Evolutionary conservation across 2,113 vertebrate genomes (phyloP).

Genomic region (Himantopus leucocephalus): DNA sequence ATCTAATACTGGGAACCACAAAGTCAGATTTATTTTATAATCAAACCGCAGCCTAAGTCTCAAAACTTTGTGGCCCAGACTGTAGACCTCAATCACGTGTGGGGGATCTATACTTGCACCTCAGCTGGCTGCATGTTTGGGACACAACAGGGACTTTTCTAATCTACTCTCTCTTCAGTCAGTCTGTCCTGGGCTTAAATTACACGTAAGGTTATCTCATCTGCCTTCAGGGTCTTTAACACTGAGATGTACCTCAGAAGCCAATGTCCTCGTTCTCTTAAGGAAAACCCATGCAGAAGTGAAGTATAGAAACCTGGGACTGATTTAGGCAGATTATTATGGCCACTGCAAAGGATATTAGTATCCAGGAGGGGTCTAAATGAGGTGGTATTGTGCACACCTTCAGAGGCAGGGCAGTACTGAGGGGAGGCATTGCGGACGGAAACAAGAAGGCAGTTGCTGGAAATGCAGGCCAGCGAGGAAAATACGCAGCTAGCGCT

Average conservation of each 20-base stretch:
- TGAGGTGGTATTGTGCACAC: neutral
- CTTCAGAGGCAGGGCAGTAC: neutral
- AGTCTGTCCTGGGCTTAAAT: neutral
- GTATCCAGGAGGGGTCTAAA: neutral
- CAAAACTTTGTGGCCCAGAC: neutral
- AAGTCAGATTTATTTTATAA: slow-evolving; percentile 8
- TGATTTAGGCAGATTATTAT: neutral
- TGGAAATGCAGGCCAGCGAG: neutral
- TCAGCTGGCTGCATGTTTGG: neutral
- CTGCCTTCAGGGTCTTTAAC: neutral
- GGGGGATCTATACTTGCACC: neutral
- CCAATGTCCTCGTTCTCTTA: neutral
- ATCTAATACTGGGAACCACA: neutral
- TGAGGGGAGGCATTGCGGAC: neutral
- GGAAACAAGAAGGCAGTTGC: neutral
- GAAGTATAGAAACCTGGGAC: neutral
- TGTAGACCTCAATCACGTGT: neutral
- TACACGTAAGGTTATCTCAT: neutral
- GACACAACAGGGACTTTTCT: neutral
- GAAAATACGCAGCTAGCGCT: neutral
- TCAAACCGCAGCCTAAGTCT: neutral
- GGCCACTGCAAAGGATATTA: neutral
- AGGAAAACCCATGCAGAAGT: neutral
- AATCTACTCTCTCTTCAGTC: neutral
- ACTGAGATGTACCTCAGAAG: neutral